Percentiles rank a stretch among this genome's conserved stretches.
These are phyloP conservation scores for Shargacucullia verbasci DNA, from an alignment of 2,888 invertebrate genomes.

Conservation along the genomic window DNA sequence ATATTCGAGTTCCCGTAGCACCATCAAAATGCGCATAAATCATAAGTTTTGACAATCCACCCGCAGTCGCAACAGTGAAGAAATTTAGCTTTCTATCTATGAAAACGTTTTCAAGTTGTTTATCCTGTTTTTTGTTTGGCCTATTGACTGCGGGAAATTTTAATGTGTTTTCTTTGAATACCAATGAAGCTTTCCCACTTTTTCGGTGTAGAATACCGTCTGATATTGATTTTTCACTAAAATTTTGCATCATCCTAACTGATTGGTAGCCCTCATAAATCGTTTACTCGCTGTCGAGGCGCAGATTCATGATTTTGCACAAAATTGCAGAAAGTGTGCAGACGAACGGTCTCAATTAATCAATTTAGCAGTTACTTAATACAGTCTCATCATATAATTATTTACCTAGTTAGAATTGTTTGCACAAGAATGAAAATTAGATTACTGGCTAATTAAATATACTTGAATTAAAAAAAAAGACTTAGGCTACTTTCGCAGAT, in stretches of 20 bases:
- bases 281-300: slow-evolving; percentile 9
- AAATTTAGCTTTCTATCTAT: slow-evolving; percentile 71
- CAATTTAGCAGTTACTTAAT: slow-evolving; percentile 9
- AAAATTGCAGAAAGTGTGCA: slow-evolving; percentile 26
- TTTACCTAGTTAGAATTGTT: too few species aligned
- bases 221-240: too few species aligned
- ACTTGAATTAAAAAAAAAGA: too few species aligned
- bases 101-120: slow-evolving; percentile 64
- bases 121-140: slow-evolving; percentile 63
- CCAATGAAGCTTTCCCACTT: slow-evolving; percentile 19
- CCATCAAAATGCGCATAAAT: slow-evolving; percentile 81
- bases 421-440: too few species aligned
- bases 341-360: slow-evolving; percentile 26
- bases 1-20: slow-evolving; percentile 62
- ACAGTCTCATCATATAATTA: slow-evolving; percentile 5
- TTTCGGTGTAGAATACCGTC: background rate
- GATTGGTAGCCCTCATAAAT: slow-evolving; percentile 7
- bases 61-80: slow-evolving; percentile 60
- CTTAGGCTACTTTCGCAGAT: too few species aligned
- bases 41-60: slow-evolving; percentile 71
- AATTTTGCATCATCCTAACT: too few species aligned
- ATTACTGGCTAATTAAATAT: too few species aligned
- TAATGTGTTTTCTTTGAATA: slow-evolving; percentile 48
- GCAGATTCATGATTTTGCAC: slow-evolving; percentile 26
- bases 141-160: slow-evolving; percentile 57